Evolutionary conservation across 2,113 vertebrate genomes (phyloP).

Genomic region (Lethenteron reissneri): DNA sequence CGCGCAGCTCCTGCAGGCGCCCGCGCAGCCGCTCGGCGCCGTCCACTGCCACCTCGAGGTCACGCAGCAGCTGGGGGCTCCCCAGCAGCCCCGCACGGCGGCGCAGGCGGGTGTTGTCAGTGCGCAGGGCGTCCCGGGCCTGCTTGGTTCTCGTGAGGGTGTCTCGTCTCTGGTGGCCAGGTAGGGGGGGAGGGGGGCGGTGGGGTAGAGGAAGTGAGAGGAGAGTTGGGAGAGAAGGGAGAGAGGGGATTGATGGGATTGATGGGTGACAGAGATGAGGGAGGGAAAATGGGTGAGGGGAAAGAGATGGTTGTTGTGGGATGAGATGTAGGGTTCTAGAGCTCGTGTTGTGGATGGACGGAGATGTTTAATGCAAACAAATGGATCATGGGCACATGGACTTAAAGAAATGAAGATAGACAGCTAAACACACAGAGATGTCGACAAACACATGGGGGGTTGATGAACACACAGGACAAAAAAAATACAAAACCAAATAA

Average conservation of each 20-base stretch:
- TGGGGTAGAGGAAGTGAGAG: no score
- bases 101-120: conserved; percentile 23
- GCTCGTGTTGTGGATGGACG: no score
- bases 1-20: conserved; percentile 25
- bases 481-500: neutral
- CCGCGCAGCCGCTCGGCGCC: conserved; percentile 13
- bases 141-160: conserved; percentile 26
- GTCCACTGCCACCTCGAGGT: conserved; percentile 34
- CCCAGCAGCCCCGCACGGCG: conserved; percentile 35
- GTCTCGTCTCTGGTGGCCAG: conserved; percentile 16
- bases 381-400: neutral
- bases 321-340: no score
- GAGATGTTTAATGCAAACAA: no score
- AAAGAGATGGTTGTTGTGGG: no score
- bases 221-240: no score
- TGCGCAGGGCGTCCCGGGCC: conserved; percentile 20
- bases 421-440: neutral
- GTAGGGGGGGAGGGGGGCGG: no score
- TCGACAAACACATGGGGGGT: neutral
- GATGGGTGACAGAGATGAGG: no score
- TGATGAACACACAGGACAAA: no score
- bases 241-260: no score
- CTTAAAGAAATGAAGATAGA: neutral
- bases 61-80: conserved; percentile 25
- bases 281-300: no score